phyloP scores from a whole-genome alignment of 2,888 invertebrate species.

The Drosophila peninsularis region DNA sequence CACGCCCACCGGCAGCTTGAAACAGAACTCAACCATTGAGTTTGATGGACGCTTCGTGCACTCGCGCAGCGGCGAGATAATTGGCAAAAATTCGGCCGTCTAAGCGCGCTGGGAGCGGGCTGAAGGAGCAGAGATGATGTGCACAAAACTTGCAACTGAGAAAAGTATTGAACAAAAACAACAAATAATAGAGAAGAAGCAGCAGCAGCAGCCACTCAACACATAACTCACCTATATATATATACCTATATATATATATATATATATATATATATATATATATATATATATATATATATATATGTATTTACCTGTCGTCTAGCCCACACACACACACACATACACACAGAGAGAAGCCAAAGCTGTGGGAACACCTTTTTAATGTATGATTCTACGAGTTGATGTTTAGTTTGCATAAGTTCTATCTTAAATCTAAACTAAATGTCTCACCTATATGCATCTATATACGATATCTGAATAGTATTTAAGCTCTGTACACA shows the following conservation, averaged over 20 bases:
- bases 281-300: not conserved
- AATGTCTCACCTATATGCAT: constrained; percentile 49
- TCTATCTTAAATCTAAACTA: constrained; percentile 47
- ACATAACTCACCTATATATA: constrained; percentile 19
- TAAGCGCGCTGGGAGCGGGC: constrained; percentile 54
- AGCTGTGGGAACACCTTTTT: constrained; percentile 46
- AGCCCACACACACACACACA: constrained; percentile 8
- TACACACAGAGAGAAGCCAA: constrained; percentile 47
- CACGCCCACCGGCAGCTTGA: constrained; percentile 87
- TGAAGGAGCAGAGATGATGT: constrained; percentile 21
- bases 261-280: not conserved
- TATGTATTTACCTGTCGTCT: constrained; percentile 12
- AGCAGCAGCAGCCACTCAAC: constrained; percentile 12
- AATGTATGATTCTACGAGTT: constrained; percentile 26
- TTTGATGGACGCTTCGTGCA: constrained; percentile 93
- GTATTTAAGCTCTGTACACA: constrained; percentile 61
- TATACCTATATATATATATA: constrained; percentile 22
- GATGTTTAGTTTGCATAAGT: constrained; percentile 31
- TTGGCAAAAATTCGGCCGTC: constrained; percentile 96
- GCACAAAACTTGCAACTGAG: constrained; percentile 57
- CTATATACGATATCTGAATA: constrained; percentile 54
- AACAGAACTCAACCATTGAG: constrained; percentile 91
- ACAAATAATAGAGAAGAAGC: constrained; percentile 9
- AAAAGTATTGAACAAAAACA: constrained; percentile 44
- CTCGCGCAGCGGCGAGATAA: constrained; percentile 92